Evolutionary conservation across 2,888 invertebrate genomes (phyloP).

Genomic region (Philonicus albiceps): DNA sequence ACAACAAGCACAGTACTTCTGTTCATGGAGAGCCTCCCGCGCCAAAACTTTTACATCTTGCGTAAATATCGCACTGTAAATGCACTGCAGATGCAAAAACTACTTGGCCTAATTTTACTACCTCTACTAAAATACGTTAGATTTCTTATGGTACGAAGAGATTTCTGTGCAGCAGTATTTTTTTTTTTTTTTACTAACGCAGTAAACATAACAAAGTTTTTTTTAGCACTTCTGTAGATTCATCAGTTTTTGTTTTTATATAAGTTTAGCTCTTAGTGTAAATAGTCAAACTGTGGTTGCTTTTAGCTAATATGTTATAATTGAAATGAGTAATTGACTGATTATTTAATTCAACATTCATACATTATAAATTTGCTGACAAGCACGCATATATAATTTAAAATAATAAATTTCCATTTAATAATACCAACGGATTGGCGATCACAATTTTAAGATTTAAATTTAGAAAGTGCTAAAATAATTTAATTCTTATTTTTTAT

Average conservation of each 20-base stretch:
- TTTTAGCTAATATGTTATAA: background rate
- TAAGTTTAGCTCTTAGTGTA: background rate
- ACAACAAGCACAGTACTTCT: background rate
- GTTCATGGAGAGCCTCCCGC: background rate
- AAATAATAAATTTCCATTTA: no score
- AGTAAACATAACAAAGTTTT: slow-evolving; percentile 9
- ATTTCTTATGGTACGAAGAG: slow-evolving; percentile 3
- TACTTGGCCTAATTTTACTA: slow-evolving; percentile 22
- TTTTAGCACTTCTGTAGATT: background rate
- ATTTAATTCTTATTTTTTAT: no score
- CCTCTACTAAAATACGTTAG: slow-evolving; percentile 26
- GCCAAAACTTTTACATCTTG: background rate
- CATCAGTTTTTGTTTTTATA: background rate
- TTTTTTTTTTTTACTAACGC: slow-evolving; percentile 37
- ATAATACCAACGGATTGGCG: no score
- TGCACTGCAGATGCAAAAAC: background rate
- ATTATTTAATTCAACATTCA: no score
- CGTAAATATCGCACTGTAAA: background rate
- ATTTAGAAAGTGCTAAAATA: no score
- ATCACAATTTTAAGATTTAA: no score
- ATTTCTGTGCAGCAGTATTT: slow-evolving; percentile 7
- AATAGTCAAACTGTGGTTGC: background rate
- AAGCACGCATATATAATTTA: no score
- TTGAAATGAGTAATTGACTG: background rate
- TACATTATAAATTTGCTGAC: no score